These are phyloP conservation scores for Hirundo rustica DNA, from an alignment of 2,797 vertebrate genomes.

Conservation along the genomic window DNA sequence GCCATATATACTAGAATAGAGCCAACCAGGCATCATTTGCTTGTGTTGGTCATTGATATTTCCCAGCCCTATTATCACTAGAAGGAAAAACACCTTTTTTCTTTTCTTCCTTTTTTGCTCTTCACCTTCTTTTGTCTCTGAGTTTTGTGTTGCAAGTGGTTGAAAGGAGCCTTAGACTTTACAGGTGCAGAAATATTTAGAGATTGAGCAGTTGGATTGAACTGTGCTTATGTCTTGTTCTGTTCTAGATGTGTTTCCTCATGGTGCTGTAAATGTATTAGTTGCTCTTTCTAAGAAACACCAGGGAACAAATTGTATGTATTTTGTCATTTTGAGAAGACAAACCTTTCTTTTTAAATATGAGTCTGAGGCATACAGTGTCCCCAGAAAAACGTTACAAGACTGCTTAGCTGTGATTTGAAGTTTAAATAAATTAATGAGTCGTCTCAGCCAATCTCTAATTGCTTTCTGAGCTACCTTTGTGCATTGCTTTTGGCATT, in stretches of 20 bases:
- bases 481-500: constrained; percentile 23
- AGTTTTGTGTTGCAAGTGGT: neutral
- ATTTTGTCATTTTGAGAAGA: neutral
- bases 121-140: neutral
- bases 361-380: neutral
- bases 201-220: neutral
- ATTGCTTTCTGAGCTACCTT: constrained; percentile 51
- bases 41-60: neutral
- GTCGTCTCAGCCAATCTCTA: constrained; percentile 7
- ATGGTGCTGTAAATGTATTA: neutral
- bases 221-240: neutral
- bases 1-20: neutral
- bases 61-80: neutral
- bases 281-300: neutral
- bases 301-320: neutral
- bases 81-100: neutral
- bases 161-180: neutral
- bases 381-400: neutral
- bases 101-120: rapidly evolving
- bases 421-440: constrained; percentile 25
- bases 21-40: neutral
- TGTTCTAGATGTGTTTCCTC: neutral
- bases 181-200: neutral
- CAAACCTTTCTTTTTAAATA: neutral
- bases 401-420: neutral